Evolutionary conservation across 2,797 vertebrate species (phyloP).

Genomic region (Anguilla pacifica): DNA sequence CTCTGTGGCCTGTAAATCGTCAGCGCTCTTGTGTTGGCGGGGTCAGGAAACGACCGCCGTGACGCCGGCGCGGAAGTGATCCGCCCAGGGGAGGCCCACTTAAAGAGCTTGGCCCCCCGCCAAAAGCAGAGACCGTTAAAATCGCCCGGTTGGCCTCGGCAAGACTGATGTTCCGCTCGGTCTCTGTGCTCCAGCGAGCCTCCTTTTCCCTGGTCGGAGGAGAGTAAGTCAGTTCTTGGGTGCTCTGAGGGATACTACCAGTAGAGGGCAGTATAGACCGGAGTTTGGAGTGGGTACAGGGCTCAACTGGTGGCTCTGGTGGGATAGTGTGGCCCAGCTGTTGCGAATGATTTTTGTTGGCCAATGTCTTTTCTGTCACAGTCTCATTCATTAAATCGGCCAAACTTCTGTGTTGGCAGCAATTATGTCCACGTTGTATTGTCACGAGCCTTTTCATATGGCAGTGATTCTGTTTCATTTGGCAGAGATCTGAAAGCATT

Average conservation of each 20-base stretch:
- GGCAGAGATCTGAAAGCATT: background rate
- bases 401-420: background rate
- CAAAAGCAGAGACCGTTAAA: background rate
- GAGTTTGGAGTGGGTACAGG: background rate
- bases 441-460: background rate
- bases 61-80: background rate
- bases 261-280: background rate
- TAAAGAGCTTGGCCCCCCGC: background rate
- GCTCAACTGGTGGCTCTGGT: slow-evolving; percentile 4
- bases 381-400: background rate
- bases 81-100: background rate
- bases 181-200: background rate
- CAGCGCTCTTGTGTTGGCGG: background rate
- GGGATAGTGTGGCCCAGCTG: background rate
- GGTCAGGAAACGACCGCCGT: background rate
- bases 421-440: background rate
- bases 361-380: background rate
- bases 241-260: background rate
- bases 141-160: background rate
- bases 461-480: background rate
- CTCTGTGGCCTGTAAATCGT: background rate
- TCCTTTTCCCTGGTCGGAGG: background rate
- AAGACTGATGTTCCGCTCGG: background rate
- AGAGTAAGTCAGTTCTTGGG: background rate
- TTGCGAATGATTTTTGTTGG: background rate